A percentile compares a stretch with the other conserved stretches of the same genome.
These are phyloP conservation scores for Hermodice carunculata DNA, from an alignment of 2,888 invertebrate genomes.

Conservation along the genomic window DNA sequence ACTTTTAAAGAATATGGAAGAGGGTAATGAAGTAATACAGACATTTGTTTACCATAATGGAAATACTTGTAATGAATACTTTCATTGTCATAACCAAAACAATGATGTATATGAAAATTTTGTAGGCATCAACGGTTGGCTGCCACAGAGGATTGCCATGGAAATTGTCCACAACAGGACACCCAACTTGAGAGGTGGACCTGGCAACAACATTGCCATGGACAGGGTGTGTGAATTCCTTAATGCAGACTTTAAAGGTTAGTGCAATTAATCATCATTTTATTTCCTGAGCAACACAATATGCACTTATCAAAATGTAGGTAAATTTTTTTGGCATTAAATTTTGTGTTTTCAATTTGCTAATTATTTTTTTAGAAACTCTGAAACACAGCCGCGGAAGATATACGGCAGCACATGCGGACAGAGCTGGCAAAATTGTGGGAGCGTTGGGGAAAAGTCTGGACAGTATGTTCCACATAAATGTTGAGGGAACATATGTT, in stretches of 20 bases:
- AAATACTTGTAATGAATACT: too few relatives aligned
- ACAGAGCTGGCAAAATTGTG: constrained; percentile 10
- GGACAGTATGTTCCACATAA: not conserved
- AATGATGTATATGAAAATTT: too few relatives aligned
- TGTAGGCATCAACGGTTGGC: constrained; percentile 7
- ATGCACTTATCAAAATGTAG: too few relatives aligned
- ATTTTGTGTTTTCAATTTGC: too few relatives aligned
- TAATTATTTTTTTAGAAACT: not conserved
- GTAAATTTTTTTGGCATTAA: too few relatives aligned
- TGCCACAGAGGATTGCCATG: not conserved
- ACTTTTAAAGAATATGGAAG: too few relatives aligned
- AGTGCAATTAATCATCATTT: not conserved
- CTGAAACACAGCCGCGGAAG: not conserved
- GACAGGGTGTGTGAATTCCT: constrained; percentile 11
- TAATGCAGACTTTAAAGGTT: constrained; percentile 15
- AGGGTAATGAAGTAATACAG: too few relatives aligned
- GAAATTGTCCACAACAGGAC: constrained; percentile 12
- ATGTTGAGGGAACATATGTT: not conserved
- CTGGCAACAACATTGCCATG: constrained; percentile 9
- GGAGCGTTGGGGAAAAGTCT: not conserved
- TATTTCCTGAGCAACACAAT: not conserved
- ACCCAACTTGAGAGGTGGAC: constrained; percentile 1
- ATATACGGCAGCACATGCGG: not conserved
- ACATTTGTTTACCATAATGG: too few relatives aligned
- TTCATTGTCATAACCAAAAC: too few relatives aligned